These are phyloP conservation scores for Linhomoeus sp. DNA, from an alignment of 2,888 invertebrate species.

Conservation along the genomic window DNA sequence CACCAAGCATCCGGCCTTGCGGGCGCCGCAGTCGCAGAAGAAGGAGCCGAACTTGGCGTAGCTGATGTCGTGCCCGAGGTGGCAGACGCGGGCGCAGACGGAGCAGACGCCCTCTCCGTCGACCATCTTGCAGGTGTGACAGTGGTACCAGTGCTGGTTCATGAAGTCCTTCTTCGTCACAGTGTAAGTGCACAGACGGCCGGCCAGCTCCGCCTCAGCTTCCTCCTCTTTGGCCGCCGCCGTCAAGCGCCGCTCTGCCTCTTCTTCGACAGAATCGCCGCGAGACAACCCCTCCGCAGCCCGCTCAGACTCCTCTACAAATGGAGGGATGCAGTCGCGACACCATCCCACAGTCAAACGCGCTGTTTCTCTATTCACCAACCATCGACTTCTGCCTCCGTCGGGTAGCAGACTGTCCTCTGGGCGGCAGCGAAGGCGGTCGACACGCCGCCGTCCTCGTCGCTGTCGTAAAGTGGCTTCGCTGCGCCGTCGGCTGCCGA, in stretches of 20 bases:
- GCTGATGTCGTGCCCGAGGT: conserved; percentile 28
- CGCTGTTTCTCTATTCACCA: too few species aligned
- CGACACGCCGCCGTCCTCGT: too few species aligned
- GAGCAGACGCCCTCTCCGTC: conserved; percentile 95
- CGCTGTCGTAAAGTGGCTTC: too few species aligned
- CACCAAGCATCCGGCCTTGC: conserved; percentile 43
- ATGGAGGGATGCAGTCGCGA: too few species aligned
- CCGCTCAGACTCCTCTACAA: too few species aligned
- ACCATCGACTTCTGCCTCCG: too few species aligned
- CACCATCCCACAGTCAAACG: too few species aligned
- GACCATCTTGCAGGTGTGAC: conserved; percentile 94
- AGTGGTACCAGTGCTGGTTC: conserved; percentile 77
- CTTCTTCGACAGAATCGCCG: neutral
- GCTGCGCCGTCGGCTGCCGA: too few species aligned
- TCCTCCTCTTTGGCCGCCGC: neutral
- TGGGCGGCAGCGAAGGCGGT: too few species aligned
- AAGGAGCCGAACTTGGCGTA: conserved; percentile 96
- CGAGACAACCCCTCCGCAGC: neutral
- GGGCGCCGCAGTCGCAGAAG: conserved; percentile 93
- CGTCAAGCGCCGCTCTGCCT: neutral
- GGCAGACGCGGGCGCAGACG: conserved; percentile 66
- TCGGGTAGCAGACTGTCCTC: too few species aligned
- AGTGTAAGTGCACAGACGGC: conserved; percentile 25
- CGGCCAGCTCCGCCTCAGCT: neutral
- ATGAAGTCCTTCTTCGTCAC: conserved; percentile 91